Evolutionary conservation across 1,140 invertebrate species (phyloP).

Genomic region (Semibalanus balanoides): DNA sequence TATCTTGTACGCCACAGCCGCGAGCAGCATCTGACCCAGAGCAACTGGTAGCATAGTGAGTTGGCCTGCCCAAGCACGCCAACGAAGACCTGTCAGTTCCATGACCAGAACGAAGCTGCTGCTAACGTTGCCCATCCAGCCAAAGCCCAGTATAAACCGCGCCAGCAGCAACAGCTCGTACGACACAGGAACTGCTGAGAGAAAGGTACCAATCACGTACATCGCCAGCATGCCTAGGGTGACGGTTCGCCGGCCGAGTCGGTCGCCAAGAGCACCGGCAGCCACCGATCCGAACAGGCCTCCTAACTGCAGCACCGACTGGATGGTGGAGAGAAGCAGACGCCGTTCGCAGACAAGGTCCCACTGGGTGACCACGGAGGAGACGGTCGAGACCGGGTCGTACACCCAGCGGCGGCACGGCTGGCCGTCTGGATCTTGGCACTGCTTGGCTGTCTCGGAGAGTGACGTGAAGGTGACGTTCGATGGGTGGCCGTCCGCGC

Average conservation of each 20-base stretch:
- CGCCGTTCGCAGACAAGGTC: constrained; percentile 17
- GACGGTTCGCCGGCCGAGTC: constrained; percentile 4
- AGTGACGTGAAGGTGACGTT: neutral
- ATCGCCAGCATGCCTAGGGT: neutral
- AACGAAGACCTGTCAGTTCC: too few species aligned
- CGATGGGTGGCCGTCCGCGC: neutral
- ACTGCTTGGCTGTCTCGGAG: neutral
- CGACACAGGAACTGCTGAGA: too few species aligned
- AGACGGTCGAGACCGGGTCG: neutral
- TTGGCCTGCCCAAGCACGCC: too few species aligned
- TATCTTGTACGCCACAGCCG: too few species aligned
- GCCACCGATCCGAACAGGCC: constrained; percentile 16
- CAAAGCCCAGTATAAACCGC: too few species aligned
- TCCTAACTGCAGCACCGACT: constrained; percentile 18
- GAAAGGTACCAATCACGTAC: too few species aligned
- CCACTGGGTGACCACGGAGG: constrained; percentile 15
- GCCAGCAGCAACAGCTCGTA: too few species aligned
- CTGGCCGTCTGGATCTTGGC: too few species aligned
- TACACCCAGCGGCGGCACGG: neutral
- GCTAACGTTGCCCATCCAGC: too few species aligned
- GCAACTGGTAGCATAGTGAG: too few species aligned
- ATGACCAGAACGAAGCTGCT: too few species aligned
- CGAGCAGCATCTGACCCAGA: too few species aligned
- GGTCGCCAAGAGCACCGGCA: constrained; percentile 17
- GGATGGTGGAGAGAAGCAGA: constrained; percentile 14